Base-by-base conservation (phyloP, 2,888 invertebrate species). In the Melanostoma scalare region DNA sequence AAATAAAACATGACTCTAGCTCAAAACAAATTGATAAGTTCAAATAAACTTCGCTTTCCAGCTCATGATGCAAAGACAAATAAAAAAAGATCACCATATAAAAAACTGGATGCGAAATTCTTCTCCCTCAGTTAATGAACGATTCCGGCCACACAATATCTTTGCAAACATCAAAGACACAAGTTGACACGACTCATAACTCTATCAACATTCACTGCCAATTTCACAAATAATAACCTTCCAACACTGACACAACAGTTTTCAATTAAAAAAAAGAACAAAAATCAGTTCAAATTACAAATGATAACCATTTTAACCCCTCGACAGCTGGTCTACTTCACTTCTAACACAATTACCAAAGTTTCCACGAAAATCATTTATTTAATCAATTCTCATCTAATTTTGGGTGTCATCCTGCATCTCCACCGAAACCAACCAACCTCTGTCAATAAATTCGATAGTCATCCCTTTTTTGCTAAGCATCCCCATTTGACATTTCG, bases 321-420 rank as follows among this genome's bases (percentile, higher is more conserved):
- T 44, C 8, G 44, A 20, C 46, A 42, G 4, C 60, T 48, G 42
- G 30, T n/a, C 9, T 9, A 38, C 10, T 50, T 33, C 36, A n/a
- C n/a, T 38, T 63, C 8, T 3, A 10, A 44, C 61, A 69, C 20
- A 50, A 58, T 48, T 50, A 20, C 3, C 20, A 50, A 69, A 44
- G n/a, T 40, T 74, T 69, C 5, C 36, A 40, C 48, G 60, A 82
- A 82, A 68, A 69, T 82, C 63, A 82, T 73, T 82, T 58, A 78
- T 82, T 78, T 73, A 73, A 73, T 82, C 78, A 82, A 69, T 63
- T 82, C 56, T 58, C 52, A 73, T 82, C 82, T 69, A 82, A 82
- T 78, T 82, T 68, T 10, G 30, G 61, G 73, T 69, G 73, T 52
- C 68, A 69, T 65, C 50, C 72, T 38, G 38, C 46, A 55, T n/a